phyloP scores from a whole-genome alignment of 2,113 vertebrate species.

The Ascaphus truei region DNA sequence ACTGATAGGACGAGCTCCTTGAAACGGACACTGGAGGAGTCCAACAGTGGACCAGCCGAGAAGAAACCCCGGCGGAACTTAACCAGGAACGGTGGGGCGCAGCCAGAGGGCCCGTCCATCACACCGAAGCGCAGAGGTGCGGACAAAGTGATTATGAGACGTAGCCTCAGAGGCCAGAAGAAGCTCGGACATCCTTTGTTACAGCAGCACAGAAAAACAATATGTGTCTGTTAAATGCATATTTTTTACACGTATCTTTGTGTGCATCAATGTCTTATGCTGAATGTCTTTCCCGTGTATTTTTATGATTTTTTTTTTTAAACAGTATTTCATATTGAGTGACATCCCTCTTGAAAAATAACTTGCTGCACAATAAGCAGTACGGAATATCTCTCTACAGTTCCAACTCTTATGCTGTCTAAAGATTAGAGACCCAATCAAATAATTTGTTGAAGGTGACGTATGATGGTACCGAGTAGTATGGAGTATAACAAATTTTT shows the following conservation, averaged over 20 bases:
- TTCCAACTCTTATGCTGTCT: too few relatives aligned
- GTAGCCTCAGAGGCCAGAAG: constrained; percentile 73
- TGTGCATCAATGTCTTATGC: constrained; percentile 35
- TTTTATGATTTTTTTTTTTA: not conserved
- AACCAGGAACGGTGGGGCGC: constrained; percentile 39
- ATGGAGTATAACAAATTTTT: too few relatives aligned
- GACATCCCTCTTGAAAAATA: not conserved
- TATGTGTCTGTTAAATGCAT: constrained; percentile 67
- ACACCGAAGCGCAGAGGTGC: constrained; percentile 49
- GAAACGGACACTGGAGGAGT: constrained; percentile 72
- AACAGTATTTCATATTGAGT: not conserved
- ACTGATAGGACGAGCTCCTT: constrained; percentile 60
- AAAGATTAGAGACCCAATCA: too few relatives aligned
- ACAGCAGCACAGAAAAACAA: constrained; percentile 66
- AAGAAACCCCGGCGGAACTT: constrained; percentile 63
- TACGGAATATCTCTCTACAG: not conserved
- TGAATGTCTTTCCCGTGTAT: constrained; percentile 36
- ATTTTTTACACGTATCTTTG: not conserved
- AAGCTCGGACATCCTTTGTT: constrained; percentile 63
- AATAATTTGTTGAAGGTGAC: too few relatives aligned
- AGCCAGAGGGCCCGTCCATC: constrained; percentile 39
- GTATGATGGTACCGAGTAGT: too few relatives aligned
- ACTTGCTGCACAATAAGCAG: not conserved
- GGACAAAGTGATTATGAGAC: constrained; percentile 57
- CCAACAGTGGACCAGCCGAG: constrained; percentile 60